A percentile compares a stretch with the other conserved stretches of the same genome.
phyloP scores from a whole-genome alignment of 1,140 invertebrate species.

The Magallana angulata region DNA sequence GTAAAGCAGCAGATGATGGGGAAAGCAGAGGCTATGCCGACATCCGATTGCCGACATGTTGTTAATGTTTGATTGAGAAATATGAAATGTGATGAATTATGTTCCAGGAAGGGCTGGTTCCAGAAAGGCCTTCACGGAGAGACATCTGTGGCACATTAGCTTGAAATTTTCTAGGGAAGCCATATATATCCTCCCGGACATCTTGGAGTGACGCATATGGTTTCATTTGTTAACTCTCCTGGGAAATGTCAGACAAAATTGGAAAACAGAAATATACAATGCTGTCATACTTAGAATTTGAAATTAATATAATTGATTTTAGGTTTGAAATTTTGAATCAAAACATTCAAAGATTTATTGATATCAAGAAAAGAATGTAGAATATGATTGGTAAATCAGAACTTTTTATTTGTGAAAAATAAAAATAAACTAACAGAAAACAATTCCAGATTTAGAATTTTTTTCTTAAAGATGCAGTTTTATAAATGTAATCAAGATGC shows the following conservation, averaged over 20 bases:
- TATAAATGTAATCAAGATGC: too few species aligned
- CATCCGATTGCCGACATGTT: background rate
- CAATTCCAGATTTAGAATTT: too few species aligned
- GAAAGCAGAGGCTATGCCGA: slow-evolving; percentile 30
- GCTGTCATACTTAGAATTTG: background rate
- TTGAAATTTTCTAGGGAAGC: slow-evolving; percentile 31
- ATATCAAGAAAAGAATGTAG: too few species aligned
- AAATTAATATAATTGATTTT: background rate
- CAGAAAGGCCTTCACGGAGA: slow-evolving; percentile 57
- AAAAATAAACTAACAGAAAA: background rate
- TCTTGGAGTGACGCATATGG: slow-evolving; percentile 61
- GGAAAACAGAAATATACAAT: background rate
- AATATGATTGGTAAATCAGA: too few species aligned
- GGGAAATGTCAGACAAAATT: slow-evolving; percentile 6
- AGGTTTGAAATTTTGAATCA: too few species aligned
- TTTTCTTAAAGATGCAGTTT: too few species aligned
- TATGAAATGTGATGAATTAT: slow-evolving; percentile 39
- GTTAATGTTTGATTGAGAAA: slow-evolving; percentile 13
- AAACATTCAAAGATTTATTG: too few species aligned
- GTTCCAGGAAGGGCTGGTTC: slow-evolving; percentile 61
- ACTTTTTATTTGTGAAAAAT: background rate
- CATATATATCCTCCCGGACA: slow-evolving; percentile 60
- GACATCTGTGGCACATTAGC: slow-evolving; percentile 60
- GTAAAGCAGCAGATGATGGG: slow-evolving; percentile 34
- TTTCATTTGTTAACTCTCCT: slow-evolving; percentile 20